Evolutionary conservation across 2,797 vertebrate genomes (phyloP), one percentile per base, ranked within the genome.

Genomic region (Anabas testudineus): DNA sequence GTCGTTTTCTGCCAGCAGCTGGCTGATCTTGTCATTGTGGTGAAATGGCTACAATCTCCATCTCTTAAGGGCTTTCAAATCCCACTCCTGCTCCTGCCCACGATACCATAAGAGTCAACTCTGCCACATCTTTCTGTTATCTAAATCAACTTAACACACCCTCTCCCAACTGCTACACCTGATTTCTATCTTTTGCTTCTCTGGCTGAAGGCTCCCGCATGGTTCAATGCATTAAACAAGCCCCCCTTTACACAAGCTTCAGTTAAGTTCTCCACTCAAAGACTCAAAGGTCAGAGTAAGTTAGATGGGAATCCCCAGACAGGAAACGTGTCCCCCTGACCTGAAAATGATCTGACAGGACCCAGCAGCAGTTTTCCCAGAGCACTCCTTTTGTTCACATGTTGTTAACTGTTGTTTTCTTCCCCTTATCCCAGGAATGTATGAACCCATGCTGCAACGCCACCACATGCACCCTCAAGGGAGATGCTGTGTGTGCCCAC

Each of bases 361-460:
- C 72, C 49, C 58, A 54, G 67, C 74, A 73, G 59, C 52, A 52
- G 30, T 15, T 52, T 49, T 45, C 75, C 56, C 37, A 41, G 30
- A 19, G 24, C 14, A 2, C 16, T 75, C 71, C 86, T 84, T 51
- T 62, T 48, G 28, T 76, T 67, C 59, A 69, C 58, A 67, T 89
- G 59, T 69, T 55, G n/a, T 46, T 62, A 58, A 81, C 41, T 37
- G 9, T 10, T 56, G 9, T 66, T 79, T 78, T 81, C 24, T 56
- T 69, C 71, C 19, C 19, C 30, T 28, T 47, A 9, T 63, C 39
- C 16, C 74, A 99, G 98, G 97, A 99, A 88, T 99, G 97, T 37
- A 92, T 95, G 55, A 99, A 97, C 63, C 94, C 87, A 1, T 99
- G 98, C 94, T 99, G 98, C 41, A 99, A 99, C 0, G 97, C 98